Base-by-base conservation (phyloP, 2,797 vertebrate species). In the Zalophus californianus region DNA sequence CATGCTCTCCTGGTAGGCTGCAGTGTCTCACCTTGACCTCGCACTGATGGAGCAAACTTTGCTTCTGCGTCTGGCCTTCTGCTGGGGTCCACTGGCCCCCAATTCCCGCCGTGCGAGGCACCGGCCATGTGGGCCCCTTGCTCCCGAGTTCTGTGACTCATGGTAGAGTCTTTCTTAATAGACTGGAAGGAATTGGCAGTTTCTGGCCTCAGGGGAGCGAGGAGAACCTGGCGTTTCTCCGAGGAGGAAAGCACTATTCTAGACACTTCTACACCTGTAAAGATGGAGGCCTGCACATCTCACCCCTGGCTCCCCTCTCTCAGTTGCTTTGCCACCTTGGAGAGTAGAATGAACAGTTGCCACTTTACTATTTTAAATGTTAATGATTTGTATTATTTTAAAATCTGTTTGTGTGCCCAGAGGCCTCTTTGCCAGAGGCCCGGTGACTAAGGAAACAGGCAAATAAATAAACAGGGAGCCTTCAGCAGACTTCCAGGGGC, bases 341-440 rank as follows among this genome's bases (percentile, higher is more conserved):
- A 91, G 94, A 95, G 60, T 44, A 72, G 75, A 90, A 77, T 41
- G 60, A 86, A 52, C 10, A 4, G 8, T 50, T 87, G 66, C 41
- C 16, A 23, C 32, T 62, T 87, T 73, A 9, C 83, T 58, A 14
- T 83, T 95, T 92, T 93, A 82, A 86, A 86, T 95, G 88, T 73
- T 88, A 90, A 97, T 91, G 72, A 77, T 88, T 97, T 95, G 15
- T 89, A 80, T 96, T 94, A 94, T 98, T 97, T 96, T 85, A 56
- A 91, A 96, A 92, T 90, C 60, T 66, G 48, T 84, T 32, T 77
- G 62, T 93, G 32, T 62, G 72, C 85, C 80, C 0, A 0, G 89
- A 97, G 90, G 62, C 94, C 58, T 91, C 75, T 94, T 93, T 86
- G 79, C 90, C 78, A 83, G 77, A 78, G 41, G 90, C 90, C 78